These are phyloP conservation scores for Bolinopsis microptera DNA, from an alignment of 37 sponge, comb jelly and placozoan species.

Conservation along the genomic window DNA sequence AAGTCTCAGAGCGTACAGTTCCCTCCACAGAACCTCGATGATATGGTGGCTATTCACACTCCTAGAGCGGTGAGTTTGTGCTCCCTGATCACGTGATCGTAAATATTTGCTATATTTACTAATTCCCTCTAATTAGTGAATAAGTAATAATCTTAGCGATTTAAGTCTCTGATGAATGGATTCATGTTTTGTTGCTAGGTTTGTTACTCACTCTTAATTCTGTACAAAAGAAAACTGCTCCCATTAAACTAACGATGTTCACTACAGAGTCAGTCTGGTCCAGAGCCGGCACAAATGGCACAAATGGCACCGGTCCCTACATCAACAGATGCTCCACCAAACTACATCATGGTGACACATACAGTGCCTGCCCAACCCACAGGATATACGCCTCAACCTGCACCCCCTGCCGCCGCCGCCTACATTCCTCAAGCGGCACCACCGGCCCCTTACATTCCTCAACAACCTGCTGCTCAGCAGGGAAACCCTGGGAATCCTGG, in stretches of 20 bases:
- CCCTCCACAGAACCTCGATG: constrained; percentile 90
- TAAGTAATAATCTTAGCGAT: no score
- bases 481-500: background rate
- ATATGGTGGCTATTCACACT: constrained; percentile 85
- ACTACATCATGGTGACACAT: background rate
- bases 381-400: background rate
- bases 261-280: background rate
- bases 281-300: background rate
- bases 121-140: no score
- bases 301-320: background rate
- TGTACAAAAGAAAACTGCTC: no score
- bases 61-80: constrained; percentile 67
- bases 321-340: background rate
- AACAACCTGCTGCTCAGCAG: background rate
- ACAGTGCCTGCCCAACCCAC: background rate
- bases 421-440: background rate
- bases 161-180: no score
- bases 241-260: no score
- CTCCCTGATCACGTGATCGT: background rate
- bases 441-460: background rate
- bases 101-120: no score
- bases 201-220: no score
- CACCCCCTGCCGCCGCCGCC: background rate
- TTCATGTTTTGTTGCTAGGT: no score
- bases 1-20: constrained; percentile 75